Conservation (phyloP, 2,888 invertebrate genomes). For the Carabus problematicus region DNA sequence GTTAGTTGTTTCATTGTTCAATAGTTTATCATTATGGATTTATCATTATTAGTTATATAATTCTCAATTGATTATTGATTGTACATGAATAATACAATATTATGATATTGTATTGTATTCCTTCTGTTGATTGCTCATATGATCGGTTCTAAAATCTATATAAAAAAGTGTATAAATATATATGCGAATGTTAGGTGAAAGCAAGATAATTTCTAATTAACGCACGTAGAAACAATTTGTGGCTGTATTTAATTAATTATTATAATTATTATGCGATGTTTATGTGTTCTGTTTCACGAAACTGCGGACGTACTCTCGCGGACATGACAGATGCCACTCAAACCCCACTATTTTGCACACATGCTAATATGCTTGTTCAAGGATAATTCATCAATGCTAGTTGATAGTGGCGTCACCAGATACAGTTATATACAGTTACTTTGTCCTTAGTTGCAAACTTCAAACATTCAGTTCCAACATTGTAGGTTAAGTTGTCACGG, state of each 20-base stretch:
- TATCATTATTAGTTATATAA: neutral
- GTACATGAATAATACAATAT: constrained; percentile 9
- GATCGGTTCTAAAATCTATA: constrained; percentile 31
- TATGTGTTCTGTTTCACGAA: constrained; percentile 42
- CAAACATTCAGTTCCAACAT: neutral
- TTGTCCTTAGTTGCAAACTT: neutral
- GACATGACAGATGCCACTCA: constrained; percentile 20
- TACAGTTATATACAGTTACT: constrained; percentile 6
- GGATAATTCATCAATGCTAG: neutral
- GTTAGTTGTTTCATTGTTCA: constrained; percentile 25
- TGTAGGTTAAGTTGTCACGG: too few species aligned
- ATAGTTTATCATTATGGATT: constrained; percentile 1
- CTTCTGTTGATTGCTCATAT: constrained; percentile 27
- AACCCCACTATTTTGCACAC: constrained; percentile 34
- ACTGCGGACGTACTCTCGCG: constrained; percentile 32
- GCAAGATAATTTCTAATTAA: constrained; percentile 39
- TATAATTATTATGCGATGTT: constrained; percentile 38
- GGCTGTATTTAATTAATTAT: constrained; percentile 38
- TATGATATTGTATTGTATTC: constrained; percentile 1
- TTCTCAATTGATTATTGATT: constrained; percentile 1
- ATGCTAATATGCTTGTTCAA: constrained; percentile 15
- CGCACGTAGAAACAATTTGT: constrained; percentile 39
- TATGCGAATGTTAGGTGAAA: constrained; percentile 43
- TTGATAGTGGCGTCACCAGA: constrained; percentile 33
- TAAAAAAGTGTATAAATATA: constrained; percentile 37